Conservation (phyloP, 2,113 vertebrate genomes). For the Nycticryphes semicollaris region DNA sequence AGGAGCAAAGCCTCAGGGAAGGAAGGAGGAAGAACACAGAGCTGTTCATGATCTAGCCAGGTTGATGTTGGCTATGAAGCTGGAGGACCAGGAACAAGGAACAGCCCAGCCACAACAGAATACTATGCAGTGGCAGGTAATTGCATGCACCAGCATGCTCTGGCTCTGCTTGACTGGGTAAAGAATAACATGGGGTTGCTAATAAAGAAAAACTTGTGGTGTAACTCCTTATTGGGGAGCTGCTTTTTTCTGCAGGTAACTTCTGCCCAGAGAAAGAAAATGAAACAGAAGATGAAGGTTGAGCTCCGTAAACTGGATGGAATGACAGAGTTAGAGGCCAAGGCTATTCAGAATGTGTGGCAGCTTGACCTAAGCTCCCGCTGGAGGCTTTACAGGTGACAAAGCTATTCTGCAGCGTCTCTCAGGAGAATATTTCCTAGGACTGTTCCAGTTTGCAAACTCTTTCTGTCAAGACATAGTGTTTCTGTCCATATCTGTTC, state of each 20-base stretch:
- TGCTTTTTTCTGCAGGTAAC: slow-evolving; percentile 73
- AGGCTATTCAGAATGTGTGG: slow-evolving; percentile 79
- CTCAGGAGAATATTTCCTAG: background rate
- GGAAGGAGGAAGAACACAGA: slow-evolving; percentile 44
- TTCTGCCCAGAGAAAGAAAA: slow-evolving; percentile 78
- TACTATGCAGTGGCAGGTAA: slow-evolving; percentile 70
- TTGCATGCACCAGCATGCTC: background rate
- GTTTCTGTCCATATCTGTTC: background rate
- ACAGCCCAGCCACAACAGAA: background rate
- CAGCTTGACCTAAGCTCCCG: slow-evolving; percentile 77
- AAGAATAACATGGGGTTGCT: background rate
- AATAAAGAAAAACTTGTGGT: background rate
- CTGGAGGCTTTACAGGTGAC: slow-evolving; percentile 92
- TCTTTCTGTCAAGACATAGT: background rate
- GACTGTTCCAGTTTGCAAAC: background rate
- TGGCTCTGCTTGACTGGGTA: background rate
- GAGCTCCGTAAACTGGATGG: slow-evolving; percentile 77
- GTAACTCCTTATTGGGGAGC: background rate
- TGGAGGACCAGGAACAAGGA: slow-evolving; percentile 67
- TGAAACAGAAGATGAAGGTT: slow-evolving; percentile 74
- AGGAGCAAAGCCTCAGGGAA: background rate
- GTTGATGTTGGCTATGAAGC: slow-evolving; percentile 78
- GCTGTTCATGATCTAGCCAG: slow-evolving; percentile 60
- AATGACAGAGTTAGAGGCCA: slow-evolving; percentile 82
- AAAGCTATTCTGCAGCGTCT: background rate